phyloP scores from a whole-genome alignment of 2,113 vertebrate genomes.

The Callithrix jacchus region DNA sequence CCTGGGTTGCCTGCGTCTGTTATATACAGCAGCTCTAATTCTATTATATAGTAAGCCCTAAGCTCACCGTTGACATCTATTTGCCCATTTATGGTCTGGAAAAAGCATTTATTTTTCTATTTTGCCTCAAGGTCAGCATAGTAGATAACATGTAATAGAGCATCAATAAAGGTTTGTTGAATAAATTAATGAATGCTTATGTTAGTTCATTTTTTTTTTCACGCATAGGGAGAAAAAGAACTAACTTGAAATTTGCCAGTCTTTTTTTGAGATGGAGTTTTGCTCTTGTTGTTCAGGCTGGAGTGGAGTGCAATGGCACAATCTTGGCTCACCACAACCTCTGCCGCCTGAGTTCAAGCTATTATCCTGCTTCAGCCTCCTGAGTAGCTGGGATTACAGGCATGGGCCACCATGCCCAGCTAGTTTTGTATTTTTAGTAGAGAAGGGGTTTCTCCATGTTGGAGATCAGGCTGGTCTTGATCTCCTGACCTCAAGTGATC shows the following conservation, averaged over 20 bases:
- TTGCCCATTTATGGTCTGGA: not conserved
- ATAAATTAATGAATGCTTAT: not conserved
- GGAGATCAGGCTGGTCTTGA: too few species aligned
- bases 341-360: too few species aligned
- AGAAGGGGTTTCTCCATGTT: too few species aligned
- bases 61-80: not conserved
- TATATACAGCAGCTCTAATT: not conserved
- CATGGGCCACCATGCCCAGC: too few species aligned
- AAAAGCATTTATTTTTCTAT: not conserved
- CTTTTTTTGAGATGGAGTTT: too few species aligned
- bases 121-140: not conserved
- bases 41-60: not conserved
- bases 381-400: too few species aligned
- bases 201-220: not conserved
- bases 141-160: not conserved
- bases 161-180: conserved; percentile 5
- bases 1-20: not conserved
- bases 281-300: too few species aligned
- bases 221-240: not conserved
- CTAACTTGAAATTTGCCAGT: conserved; percentile 24
- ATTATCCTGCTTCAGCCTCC: too few species aligned
- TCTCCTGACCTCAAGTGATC: too few species aligned
- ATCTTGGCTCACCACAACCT: too few species aligned
- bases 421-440: too few species aligned
- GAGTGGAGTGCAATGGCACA: too few species aligned